Conservation (phyloP, 37 sponge, comb jelly and placozoan genomes). For the Amphimedon queenslandica region DNA sequence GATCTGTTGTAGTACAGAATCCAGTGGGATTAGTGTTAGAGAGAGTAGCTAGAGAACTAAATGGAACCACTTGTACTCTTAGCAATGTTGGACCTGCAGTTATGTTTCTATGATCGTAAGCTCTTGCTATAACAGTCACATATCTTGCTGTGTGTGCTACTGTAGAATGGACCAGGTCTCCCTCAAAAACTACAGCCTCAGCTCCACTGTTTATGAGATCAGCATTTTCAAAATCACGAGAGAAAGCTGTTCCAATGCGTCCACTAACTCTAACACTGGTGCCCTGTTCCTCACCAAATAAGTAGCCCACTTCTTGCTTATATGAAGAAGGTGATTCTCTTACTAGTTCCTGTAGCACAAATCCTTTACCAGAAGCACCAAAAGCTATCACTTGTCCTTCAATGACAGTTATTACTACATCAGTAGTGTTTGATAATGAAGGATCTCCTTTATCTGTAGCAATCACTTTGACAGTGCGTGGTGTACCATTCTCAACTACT, state of each 20-base stretch:
- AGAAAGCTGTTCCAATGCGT: conserved; percentile 14
- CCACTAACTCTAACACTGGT: conserved; percentile 9
- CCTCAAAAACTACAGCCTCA: background rate
- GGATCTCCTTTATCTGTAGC: conserved; percentile 28
- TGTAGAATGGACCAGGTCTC: conserved; percentile 13
- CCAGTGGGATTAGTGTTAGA: background rate
- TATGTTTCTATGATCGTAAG: conserved; percentile 17
- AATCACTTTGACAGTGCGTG: conserved; percentile 11
- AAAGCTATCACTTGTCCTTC: conserved; percentile 45
- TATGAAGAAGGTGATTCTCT: conserved; percentile 1
- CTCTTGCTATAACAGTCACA: conserved; percentile 40
- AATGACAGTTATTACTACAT: conserved; percentile 14
- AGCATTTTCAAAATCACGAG: conserved; percentile 3
- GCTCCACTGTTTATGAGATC: conserved; percentile 15
- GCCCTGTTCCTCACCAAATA: conserved; percentile 32
- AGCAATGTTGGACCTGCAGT: conserved; percentile 21
- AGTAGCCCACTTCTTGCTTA: conserved; percentile 27
- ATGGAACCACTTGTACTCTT: conserved; percentile 12
- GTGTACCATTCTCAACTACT: background rate
- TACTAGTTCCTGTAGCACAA: conserved; percentile 9
- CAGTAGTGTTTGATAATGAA: background rate
- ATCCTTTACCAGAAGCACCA: conserved; percentile 3
- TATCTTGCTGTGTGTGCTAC: conserved; percentile 23
- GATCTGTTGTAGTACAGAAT: conserved; percentile 26
- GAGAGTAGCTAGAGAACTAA: background rate